These are phyloP conservation scores for Notolabrus celidotus DNA, from an alignment of 2,797 vertebrate genomes.

Conservation along the genomic window DNA sequence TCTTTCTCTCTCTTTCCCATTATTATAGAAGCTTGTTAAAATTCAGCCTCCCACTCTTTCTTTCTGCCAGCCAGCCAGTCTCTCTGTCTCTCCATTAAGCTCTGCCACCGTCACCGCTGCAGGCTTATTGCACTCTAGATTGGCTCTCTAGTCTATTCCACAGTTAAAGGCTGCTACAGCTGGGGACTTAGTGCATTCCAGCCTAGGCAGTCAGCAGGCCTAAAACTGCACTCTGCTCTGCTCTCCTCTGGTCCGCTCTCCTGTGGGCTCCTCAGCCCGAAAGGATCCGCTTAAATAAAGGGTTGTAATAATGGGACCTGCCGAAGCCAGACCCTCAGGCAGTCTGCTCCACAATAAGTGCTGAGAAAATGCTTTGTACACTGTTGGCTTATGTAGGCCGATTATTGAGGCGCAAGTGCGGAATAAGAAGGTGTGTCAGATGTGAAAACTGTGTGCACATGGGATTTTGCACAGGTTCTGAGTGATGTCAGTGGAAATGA, in stretches of 20 bases:
- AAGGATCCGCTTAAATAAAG: slow-evolving; percentile 79
- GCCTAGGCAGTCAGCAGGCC: slow-evolving; percentile 64
- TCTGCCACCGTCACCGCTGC: slow-evolving; percentile 74
- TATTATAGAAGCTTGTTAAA: slow-evolving; percentile 78
- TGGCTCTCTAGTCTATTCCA: slow-evolving; percentile 77
- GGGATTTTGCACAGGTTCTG: slow-evolving; percentile 10
- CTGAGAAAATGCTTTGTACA: slow-evolving; percentile 71
- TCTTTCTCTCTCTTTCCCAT: slow-evolving; percentile 53
- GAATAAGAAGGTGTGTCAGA: slow-evolving; percentile 13
- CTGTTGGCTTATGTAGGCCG: slow-evolving; percentile 45
- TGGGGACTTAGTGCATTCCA: slow-evolving; percentile 69
- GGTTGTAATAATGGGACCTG: slow-evolving; percentile 75
- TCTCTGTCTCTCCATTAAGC: slow-evolving; percentile 78
- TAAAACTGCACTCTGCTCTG: slow-evolving; percentile 69
- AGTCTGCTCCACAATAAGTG: slow-evolving; percentile 64
- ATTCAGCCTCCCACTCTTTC: slow-evolving; percentile 70
- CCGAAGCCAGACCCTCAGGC: slow-evolving; percentile 68
- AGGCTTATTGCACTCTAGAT: slow-evolving; percentile 81
- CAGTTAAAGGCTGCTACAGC: slow-evolving; percentile 74
- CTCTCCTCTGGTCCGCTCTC: slow-evolving; percentile 69
- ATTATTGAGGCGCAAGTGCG: slow-evolving; percentile 26
- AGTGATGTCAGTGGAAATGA: slow-evolving; percentile 6
- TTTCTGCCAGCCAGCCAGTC: slow-evolving; percentile 61
- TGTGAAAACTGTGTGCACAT: slow-evolving; percentile 5
- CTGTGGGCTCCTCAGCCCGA: slow-evolving; percentile 67